A percentile compares a stretch with the other conserved stretches of the same genome.
Conservation (phyloP, 2,797 vertebrate species). For the Meda fulgida region DNA sequence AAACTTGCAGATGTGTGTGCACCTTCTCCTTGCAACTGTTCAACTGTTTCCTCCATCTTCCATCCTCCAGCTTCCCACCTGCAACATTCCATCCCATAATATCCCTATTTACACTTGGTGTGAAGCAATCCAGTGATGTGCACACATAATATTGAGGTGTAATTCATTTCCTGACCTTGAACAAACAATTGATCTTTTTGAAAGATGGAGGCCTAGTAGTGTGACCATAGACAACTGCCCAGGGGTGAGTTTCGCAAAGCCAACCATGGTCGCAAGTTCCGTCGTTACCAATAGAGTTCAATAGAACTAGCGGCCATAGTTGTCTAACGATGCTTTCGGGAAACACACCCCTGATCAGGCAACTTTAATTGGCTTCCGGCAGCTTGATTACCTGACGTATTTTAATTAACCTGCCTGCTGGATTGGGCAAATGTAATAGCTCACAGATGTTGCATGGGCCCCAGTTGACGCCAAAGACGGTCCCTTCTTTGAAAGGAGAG, state of each 20-base stretch:
- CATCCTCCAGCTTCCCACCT: slow-evolving; percentile 19
- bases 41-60: slow-evolving; percentile 7
- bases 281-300: not conserved
- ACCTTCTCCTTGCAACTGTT: not conserved
- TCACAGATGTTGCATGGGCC: slow-evolving; percentile 59
- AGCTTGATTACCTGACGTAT: slow-evolving; percentile 64
- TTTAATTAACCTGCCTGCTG: slow-evolving; percentile 65
- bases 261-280: not conserved
- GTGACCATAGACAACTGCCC: slow-evolving; percentile 51
- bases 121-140: slow-evolving; percentile 11
- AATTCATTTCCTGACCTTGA: not conserved
- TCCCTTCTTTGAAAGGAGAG: slow-evolving; percentile 57
- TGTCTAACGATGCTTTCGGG: too few species aligned
- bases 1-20: slow-evolving; percentile 57
- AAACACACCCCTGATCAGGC: slow-evolving; percentile 2
- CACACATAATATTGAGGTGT: slow-evolving; percentile 24
- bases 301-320: not conserved
- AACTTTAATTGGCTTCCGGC: slow-evolving; percentile 64
- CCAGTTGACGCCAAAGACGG: slow-evolving; percentile 50
- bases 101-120: slow-evolving; percentile 31
- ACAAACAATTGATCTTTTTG: slow-evolving; percentile 28
- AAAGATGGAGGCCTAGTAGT: slow-evolving; percentile 1
- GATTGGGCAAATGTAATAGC: slow-evolving; percentile 56
- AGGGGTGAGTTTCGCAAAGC: not conserved
- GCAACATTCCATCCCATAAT: slow-evolving; percentile 41